These are phyloP conservation scores for Saccopteryx bilineata DNA, from an alignment of 2,113 vertebrate genomes.

Conservation along the genomic window DNA sequence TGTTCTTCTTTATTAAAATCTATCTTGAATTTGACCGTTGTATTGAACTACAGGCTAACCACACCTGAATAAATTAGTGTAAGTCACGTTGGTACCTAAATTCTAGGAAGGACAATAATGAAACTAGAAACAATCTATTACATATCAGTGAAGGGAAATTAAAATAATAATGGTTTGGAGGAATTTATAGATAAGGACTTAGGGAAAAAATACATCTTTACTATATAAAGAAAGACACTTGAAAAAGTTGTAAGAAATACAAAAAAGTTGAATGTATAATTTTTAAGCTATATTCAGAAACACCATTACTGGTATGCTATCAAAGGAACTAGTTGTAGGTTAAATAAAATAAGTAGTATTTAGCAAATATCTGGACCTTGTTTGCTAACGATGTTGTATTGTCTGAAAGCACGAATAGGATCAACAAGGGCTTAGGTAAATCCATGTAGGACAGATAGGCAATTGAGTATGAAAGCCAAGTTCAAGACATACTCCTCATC, in stretches of 20 bases:
- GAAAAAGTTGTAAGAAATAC: neutral
- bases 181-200: neutral
- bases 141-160: neutral
- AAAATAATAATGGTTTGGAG: neutral
- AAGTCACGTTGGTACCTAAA: neutral
- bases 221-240: neutral
- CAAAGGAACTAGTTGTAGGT: neutral
- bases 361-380: conserved; percentile 66
- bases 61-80: neutral
- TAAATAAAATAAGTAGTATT: conserved; percentile 56
- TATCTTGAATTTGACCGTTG: neutral
- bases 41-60: neutral
- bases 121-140: neutral
- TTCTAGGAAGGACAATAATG: neutral
- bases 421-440: conserved; percentile 63
- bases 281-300: neutral
- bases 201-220: neutral
- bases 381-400: conserved; percentile 13
- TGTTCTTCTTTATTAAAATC: neutral
- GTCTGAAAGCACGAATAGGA: conserved; percentile 37
- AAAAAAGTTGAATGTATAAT: neutral
- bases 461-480: conserved; percentile 12
- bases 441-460: conserved; percentile 32
- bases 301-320: neutral
- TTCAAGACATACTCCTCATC: neutral